Percentiles rank a stretch among this genome's conserved stretches.
phyloP scores from a whole-genome alignment of 1,140 invertebrate genomes.

The Campoletis sonorensis region DNA sequence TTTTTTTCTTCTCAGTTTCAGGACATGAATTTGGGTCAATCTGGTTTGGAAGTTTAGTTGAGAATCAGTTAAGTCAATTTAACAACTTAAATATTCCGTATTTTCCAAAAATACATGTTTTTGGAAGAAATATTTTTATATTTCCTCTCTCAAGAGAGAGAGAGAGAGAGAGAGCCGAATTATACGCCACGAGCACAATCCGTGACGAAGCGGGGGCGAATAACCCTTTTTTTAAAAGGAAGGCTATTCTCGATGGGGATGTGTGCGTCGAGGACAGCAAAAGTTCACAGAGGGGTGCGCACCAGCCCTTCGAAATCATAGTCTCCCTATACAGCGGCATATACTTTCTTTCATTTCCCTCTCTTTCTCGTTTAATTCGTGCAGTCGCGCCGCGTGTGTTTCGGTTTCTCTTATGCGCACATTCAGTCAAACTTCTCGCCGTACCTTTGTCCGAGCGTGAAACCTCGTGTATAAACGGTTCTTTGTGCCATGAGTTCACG shows the following conservation, averaged over 20 bases:
- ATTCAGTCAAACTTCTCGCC: slow-evolving; percentile 1
- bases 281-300: slow-evolving; percentile 13
- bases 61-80: too few relatives aligned
- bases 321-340: background rate
- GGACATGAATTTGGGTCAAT: too few relatives aligned
- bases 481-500: background rate
- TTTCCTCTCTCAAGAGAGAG: too few relatives aligned
- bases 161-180: background rate
- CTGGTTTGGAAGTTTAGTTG: too few relatives aligned
- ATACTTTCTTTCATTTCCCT: background rate
- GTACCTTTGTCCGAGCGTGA: slow-evolving; percentile 26
- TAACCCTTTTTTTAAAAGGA: background rate
- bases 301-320: background rate
- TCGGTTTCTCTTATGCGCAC: background rate
- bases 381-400: background rate
- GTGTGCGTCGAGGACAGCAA: background rate
- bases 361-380: background rate
- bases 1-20: too few relatives aligned
- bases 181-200: slow-evolving; percentile 8
- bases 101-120: too few relatives aligned
- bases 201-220: background rate
- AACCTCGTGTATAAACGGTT: slow-evolving; percentile 13
- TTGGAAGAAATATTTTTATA: too few relatives aligned
- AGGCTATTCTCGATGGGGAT: background rate
- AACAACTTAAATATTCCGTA: too few relatives aligned